Evolutionary conservation across 1,140 invertebrate species (phyloP), one percentile per base, ranked within the genome.

Genomic region (Akabosia matsudoensis): DNA sequence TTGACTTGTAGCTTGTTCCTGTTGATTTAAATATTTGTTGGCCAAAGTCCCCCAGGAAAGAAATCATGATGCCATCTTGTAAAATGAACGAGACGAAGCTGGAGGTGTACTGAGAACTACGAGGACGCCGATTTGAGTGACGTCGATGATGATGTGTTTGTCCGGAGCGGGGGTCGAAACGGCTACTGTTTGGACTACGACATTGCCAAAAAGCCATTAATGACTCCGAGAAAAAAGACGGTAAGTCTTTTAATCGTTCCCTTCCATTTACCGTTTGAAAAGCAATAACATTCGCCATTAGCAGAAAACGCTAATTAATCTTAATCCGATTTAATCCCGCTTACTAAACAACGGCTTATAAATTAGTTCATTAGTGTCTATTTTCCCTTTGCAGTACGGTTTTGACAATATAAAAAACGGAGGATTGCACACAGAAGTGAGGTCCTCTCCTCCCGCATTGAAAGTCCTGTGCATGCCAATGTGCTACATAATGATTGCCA

Each of bases 131-230:
- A 82, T 16, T 54, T 81, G 24, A 75, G 72, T 77, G 91, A 92
- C 83, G 88, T 91, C 1, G 91, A 92, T 81, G 91, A 92, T 83
- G 90, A 91, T 83, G 91, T 92, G 18, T 92, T 92, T 81, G 91
- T 92, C 77, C 86, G 90, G 78, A 90, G 92, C 86, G 90, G 90
- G 13, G 78, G 77, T 0, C 88, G 88, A 84, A 89, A 87, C 82
- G 87, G 88, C 37, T 87, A 84, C 75, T 86, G 87, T 79, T 72
- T 87, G n/a, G 86, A 91, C 85, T 84, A 90, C 77, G 89, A 90
- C 80, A 89, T 89, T 2, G 88, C 91, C n/a, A 92, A 92, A 83
- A 86, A 90, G 74, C 91, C 91, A 0, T 81, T 92, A 10, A 92
- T 92, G 91, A 89, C 91, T 7, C 91, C 91, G 13, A 85, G 90